Conservation (phyloP, 2,888 invertebrate species). For the Drosophila atripex region DNA sequence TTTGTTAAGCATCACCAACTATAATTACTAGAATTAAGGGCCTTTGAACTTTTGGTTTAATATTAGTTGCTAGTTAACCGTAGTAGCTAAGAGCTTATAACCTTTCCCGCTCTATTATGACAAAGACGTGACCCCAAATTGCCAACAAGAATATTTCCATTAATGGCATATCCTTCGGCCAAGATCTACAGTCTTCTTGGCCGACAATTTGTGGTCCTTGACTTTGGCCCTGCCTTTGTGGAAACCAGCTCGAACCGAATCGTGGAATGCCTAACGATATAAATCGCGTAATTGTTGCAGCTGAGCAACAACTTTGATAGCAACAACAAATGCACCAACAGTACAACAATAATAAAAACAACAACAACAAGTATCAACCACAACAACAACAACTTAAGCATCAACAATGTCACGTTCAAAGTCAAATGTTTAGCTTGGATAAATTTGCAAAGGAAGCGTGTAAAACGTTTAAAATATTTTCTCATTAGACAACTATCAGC, state of each 20-base stretch:
- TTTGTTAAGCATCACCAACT: no score
- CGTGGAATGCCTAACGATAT: conserved; percentile 53
- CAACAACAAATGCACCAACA: conserved; percentile 27
- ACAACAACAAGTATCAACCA: conserved; percentile 6
- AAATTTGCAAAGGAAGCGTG: conserved; percentile 78
- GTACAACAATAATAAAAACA: conserved; percentile 14
- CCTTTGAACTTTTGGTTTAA: no score
- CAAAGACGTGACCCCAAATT: conserved; percentile 3
- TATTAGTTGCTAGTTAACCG: no score
- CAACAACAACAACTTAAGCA: conserved; percentile 25
- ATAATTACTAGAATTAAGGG: no score
- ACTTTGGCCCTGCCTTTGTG: conserved; percentile 38
- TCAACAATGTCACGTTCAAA: conserved; percentile 78
- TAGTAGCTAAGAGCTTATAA: background rate
- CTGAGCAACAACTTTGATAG: conserved; percentile 48
- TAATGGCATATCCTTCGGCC: conserved; percentile 8
- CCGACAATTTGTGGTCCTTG: conserved; percentile 49
- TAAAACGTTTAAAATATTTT: conserved; percentile 77
- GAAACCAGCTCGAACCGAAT: conserved; percentile 33
- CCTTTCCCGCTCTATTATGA: background rate
- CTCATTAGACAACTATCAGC: conserved; percentile 68
- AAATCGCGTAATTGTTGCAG: conserved; percentile 70
- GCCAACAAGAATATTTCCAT: background rate
- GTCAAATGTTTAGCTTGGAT: conserved; percentile 62
- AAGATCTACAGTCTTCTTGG: background rate